Base-by-base conservation (phyloP, 1,140 invertebrate genomes). In the Augochlora pura region DNA sequence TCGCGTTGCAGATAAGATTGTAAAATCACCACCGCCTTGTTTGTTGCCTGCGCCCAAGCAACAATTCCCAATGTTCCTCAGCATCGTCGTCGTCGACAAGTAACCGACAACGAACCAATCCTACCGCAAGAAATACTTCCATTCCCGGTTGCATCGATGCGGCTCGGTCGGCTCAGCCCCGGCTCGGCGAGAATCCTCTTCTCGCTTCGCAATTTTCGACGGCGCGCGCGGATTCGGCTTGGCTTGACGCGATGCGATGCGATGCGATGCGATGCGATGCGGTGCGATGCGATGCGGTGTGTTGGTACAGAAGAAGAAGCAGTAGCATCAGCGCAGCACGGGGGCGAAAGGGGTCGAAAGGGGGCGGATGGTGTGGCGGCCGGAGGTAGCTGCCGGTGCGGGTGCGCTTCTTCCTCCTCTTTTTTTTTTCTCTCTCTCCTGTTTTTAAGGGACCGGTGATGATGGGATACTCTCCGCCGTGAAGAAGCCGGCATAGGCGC, bases 171-270 rank as follows among this genome's bases (percentile, higher is more conserved):
- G 68, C 59, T 60, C 38, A 52, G 71, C 52, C 67, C 67, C 21
- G 23, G 74, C 77, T 66, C 63, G 46, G 76, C 42, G 81, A 85
- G 86, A 78, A 86, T 83, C 85, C 78, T 86, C 86, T 83, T 86
- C 78, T 86, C 86, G 87, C 86, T 90, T 87, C 90, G 90, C 89
- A 91, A 92, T 91, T 90, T 85, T 87, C 88, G 86, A 46, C 42
- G 42, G 2, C 10, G 42, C 9, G 42, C 42, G 87, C 89, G 85
- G 68, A 86, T 88, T 89, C 72, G 70, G 32, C 32, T 32, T 32
- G 32, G 32, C 32, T 32, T 32, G 32, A 32, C 1, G 32, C 32
- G 32, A 32, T 32, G 32, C 32, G 32, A 32, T 32, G 32, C 32
- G 32, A 32, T 32, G 84, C 85, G 77, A 32, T 32, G 32, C 32